Percentiles rank a stretch among this genome's conserved stretches.
phyloP scores from a whole-genome alignment of 1,140 invertebrate genomes.

The Drosophila punjabiensis region DNA sequence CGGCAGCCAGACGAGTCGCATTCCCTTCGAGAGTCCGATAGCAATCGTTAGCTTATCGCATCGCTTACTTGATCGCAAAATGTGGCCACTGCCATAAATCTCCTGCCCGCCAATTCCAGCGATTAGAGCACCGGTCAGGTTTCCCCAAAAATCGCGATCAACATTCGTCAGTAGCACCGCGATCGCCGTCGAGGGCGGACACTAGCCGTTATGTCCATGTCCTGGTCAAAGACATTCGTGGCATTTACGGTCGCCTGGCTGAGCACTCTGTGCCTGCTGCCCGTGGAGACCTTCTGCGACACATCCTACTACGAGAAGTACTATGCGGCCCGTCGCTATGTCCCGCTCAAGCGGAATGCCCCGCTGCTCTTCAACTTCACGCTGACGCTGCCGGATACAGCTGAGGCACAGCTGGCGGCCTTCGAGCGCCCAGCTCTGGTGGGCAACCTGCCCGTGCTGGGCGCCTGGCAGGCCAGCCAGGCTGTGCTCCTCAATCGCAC shows the following conservation, averaged over 20 bases:
- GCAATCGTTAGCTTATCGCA: slow-evolving; percentile 27
- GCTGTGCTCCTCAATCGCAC: slow-evolving; percentile 75
- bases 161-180: slow-evolving; percentile 21
- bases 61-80: slow-evolving; percentile 17
- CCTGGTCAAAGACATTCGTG: slow-evolving; percentile 50
- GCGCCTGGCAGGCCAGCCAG: slow-evolving; percentile 57
- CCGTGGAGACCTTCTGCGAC: slow-evolving; percentile 71
- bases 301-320: slow-evolving; percentile 84
- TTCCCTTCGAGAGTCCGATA: slow-evolving; percentile 15
- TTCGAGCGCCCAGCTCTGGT: slow-evolving; percentile 66
- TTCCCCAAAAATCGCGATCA: not conserved
- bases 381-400: slow-evolving; percentile 28
- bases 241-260: slow-evolving; percentile 54
- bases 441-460: slow-evolving; percentile 63
- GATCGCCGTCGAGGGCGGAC: slow-evolving; percentile 31
- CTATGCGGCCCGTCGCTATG: slow-evolving; percentile 72
- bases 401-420: slow-evolving; percentile 19
- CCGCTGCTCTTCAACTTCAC: slow-evolving; percentile 71
- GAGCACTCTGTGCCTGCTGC: slow-evolving; percentile 64
- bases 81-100: slow-evolving; percentile 41
- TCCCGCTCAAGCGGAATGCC: slow-evolving; percentile 72
- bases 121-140: slow-evolving; percentile 25
- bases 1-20: slow-evolving; percentile 25
- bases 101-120: slow-evolving; percentile 4
- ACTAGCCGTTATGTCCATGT: slow-evolving; percentile 24